These are phyloP conservation scores for Channallabes apus DNA, from an alignment of 2,797 vertebrate species.

Conservation along the genomic window DNA sequence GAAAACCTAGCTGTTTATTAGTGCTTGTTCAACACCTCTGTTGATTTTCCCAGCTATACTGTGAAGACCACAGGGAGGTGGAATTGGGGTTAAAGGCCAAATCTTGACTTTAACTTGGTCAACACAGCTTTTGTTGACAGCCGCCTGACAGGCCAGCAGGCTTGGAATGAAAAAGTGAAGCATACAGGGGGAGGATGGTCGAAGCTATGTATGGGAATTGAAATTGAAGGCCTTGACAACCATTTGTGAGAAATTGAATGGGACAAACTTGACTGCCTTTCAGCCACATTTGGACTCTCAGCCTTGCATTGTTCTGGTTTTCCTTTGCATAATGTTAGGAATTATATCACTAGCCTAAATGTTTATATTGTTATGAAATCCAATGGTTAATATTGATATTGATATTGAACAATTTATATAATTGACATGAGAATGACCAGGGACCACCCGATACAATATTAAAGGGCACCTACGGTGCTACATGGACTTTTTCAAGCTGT, in stretches of 20 bases:
- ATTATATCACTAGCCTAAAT: background rate
- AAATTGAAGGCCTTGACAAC: constrained; percentile 40
- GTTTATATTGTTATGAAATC: background rate
- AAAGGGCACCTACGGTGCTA: no score
- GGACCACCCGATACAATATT: no score
- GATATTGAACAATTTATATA: background rate
- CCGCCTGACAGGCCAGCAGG: constrained; percentile 20
- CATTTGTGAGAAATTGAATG: constrained; percentile 43
- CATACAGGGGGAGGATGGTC: background rate
- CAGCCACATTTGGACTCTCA: constrained; percentile 3
- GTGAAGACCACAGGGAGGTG: constrained; percentile 26
- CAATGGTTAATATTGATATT: background rate
- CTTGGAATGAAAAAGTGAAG: constrained; percentile 16
- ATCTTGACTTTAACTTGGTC: constrained; percentile 46
- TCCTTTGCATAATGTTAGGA: background rate
- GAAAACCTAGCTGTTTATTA: constrained; percentile 42
- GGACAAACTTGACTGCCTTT: constrained; percentile 13
- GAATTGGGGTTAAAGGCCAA: constrained; percentile 38
- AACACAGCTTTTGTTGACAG: constrained; percentile 43
- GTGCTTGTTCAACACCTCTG: constrained; percentile 45
- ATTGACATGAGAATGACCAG: no score
- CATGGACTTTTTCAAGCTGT: no score
- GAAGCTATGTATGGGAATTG: constrained; percentile 34
- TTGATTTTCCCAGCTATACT: constrained; percentile 37
- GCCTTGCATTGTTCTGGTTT: background rate